Evolutionary conservation across 2,113 vertebrate genomes (phyloP), one percentile per base, ranked within the genome.

Genomic region (Entomyzon cyanotis): DNA sequence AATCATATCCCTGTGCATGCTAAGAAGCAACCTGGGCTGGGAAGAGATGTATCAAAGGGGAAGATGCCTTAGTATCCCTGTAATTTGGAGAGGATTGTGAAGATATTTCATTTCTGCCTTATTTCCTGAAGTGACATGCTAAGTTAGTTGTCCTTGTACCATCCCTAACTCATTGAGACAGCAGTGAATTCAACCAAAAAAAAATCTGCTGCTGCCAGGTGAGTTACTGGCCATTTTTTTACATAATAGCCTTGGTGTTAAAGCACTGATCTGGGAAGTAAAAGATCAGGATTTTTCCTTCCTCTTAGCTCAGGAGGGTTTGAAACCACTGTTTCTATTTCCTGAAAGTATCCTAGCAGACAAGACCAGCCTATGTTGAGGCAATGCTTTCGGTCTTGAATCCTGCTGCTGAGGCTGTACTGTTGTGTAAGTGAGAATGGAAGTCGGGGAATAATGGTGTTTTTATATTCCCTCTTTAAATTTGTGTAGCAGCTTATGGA

Each of bases 151-250:
- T 93, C 68, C 35, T 83, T 33, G 23, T 86, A 67, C 49, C 12
- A 70, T 70, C 63, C 50, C 55, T 95, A 92, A 95, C 52, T 90
- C 50, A 15, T 20, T 65, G 80, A 95, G 96, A 94, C 90, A 94
- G 85, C 55, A 74, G 70, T 74, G 90, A 97, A 69, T 50, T 92
- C 75, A 67, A 80, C 63, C 63, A 88, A 90, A 92, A 95, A 37
- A 73, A 87, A 69, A 4, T 58, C 71, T 93, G 63, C 68, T 90
- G 71, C 83, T 94, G 82, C 88, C 55, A 88, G 79, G 76, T 90
- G 87, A 68, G n/a, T 62, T 95, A 56, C 71, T 77, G 71, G 46
- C 50, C 10, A 1, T 85, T 81, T 92, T 81, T 86, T 88, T 71
- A 90, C 46, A 18, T 86, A 90, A 83, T 58, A 90, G 53, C 12